These are phyloP conservation scores for Leptogaster cylindrica DNA, from an alignment of 2,888 invertebrate species.

Conservation along the genomic window DNA sequence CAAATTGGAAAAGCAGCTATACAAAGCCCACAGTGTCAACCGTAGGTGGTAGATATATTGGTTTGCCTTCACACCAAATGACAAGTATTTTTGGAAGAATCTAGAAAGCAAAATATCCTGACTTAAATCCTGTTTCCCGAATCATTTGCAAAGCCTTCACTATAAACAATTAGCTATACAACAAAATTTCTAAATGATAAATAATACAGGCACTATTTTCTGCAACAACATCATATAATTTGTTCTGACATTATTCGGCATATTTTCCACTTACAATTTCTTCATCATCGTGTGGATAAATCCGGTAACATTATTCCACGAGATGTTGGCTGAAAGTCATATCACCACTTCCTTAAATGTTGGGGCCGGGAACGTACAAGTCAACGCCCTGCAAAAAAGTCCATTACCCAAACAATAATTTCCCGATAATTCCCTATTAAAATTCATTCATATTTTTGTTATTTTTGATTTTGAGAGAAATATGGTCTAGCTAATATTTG, in stretches of 20 bases:
- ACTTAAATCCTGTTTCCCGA: too few species aligned
- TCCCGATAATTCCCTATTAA: neutral
- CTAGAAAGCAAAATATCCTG: too few species aligned
- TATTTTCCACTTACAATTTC: slow-evolving; percentile 28
- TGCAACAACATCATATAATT: slow-evolving; percentile 7
- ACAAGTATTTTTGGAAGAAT: too few species aligned
- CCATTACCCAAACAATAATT: slow-evolving; percentile 34
- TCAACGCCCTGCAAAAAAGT: slow-evolving; percentile 26
- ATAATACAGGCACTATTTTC: slow-evolving; percentile 19
- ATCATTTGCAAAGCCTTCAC: slow-evolving; percentile 17
- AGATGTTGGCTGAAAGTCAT: slow-evolving; percentile 29
- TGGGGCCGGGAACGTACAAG: slow-evolving; percentile 26
- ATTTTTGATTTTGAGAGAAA: neutral
- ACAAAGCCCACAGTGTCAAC: too few species aligned
- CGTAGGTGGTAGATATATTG: too few species aligned
- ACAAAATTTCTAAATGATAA: slow-evolving; percentile 21
- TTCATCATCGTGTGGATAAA: slow-evolving; percentile 26
- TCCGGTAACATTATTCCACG: slow-evolving; percentile 20
- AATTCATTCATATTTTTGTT: slow-evolving; percentile 7
- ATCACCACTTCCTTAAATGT: slow-evolving; percentile 37
- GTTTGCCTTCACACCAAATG: too few species aligned
- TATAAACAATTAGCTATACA: slow-evolving; percentile 23
- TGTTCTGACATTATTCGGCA: neutral
- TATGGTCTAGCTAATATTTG: too few species aligned
- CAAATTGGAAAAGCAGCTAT: too few species aligned